Conservation (phyloP, 2,797 vertebrate species). For the Periophthalmus magnuspinnatus region DNA sequence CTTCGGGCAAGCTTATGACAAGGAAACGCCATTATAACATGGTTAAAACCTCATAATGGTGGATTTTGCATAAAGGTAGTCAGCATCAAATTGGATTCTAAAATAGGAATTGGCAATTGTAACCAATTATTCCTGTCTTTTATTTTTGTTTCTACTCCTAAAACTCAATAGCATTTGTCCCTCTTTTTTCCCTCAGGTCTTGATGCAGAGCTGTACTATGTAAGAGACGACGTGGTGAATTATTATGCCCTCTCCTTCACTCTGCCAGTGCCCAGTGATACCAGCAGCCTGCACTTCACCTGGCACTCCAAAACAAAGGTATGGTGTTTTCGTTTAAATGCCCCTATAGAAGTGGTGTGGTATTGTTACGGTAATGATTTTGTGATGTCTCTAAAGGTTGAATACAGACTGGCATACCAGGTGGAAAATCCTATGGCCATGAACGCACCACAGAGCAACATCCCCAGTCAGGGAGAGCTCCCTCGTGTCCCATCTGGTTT, state of each 20-base stretch:
- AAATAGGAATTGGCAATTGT: no score
- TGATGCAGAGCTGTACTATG: constrained; percentile 95
- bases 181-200: constrained; percentile 78
- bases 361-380: background rate
- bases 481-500: constrained; percentile 89
- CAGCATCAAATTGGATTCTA: no score
- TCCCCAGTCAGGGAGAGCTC: constrained; percentile 90
- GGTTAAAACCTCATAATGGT: no score
- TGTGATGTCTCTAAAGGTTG: constrained; percentile 77
- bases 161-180: background rate
- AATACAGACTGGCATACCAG: constrained; percentile 91
- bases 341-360: background rate
- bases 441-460: constrained; percentile 89
- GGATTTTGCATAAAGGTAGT: no score
- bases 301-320: constrained; percentile 93
- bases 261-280: constrained; percentile 91
- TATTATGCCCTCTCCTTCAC: constrained; percentile 95
- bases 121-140: no score
- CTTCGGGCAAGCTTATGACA: no score
- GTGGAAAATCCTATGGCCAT: constrained; percentile 90
- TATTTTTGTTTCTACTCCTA: background rate
- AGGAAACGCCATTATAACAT: no score
- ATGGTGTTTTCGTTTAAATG: background rate
- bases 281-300: constrained; percentile 93
- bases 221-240: constrained; percentile 93